A percentile compares a stretch with the other conserved stretches of the same genome.
Conservation (phyloP, 2,113 vertebrate genomes). For the Illadopsis cleaveri region DNA sequence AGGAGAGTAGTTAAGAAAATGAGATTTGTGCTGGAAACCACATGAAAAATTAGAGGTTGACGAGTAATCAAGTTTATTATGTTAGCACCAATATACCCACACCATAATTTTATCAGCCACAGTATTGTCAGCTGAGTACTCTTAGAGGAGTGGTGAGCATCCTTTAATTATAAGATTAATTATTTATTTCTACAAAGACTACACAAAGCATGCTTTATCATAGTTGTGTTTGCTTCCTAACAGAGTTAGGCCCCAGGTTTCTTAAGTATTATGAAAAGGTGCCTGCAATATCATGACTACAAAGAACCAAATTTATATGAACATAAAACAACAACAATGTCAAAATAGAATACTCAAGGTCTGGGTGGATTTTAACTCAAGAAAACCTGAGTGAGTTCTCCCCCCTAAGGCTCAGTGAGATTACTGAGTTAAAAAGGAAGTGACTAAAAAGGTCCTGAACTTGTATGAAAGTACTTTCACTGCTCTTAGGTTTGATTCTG, state of each 20-base stretch:
- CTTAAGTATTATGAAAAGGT: not conserved
- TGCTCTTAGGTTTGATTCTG: not conserved
- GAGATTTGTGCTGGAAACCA: not conserved
- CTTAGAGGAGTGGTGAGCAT: not conserved
- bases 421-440: not conserved
- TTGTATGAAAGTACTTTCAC: not conserved
- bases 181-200: not conserved
- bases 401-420: not conserved
- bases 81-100: not conserved
- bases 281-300: not conserved
- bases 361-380: not conserved
- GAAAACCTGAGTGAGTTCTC: not conserved
- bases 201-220: not conserved
- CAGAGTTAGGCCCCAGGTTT: not conserved
- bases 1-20: conserved; percentile 6
- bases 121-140: not conserved
- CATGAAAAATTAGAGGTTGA: not conserved
- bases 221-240: not conserved
- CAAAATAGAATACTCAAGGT: not conserved
- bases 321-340: not conserved
- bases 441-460: not conserved
- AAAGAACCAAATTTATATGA: not conserved
- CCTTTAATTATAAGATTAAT: not conserved
- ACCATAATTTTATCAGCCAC: not conserved
- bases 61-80: not conserved